phyloP scores from a whole-genome alignment of 2,888 invertebrate genomes.

The Hirtodrosophila confusa region DNA sequence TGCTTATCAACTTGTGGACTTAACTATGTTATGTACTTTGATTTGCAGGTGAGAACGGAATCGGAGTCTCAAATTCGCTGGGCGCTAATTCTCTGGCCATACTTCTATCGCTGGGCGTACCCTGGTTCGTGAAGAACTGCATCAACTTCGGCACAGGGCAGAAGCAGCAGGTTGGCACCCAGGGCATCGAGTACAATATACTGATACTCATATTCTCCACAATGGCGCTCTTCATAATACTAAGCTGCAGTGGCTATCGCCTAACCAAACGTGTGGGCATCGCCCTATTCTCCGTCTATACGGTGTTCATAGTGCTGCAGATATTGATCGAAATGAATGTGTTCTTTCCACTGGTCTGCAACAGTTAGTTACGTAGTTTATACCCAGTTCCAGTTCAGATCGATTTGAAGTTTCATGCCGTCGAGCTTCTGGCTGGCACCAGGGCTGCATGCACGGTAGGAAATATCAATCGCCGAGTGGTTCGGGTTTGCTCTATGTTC shows the following conservation, averaged over 20 bases:
- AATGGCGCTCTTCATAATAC: slow-evolving; percentile 87
- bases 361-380: slow-evolving; percentile 47
- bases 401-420: slow-evolving; percentile 25
- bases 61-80: slow-evolving; percentile 94
- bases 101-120: slow-evolving; percentile 91
- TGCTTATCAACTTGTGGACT: background rate
- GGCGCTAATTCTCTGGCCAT: slow-evolving; percentile 95
- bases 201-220: slow-evolving; percentile 91
- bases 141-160: slow-evolving; percentile 84
- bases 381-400: background rate
- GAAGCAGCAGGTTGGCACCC: slow-evolving; percentile 89
- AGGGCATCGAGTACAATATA: slow-evolving; percentile 92
- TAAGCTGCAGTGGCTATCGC: slow-evolving; percentile 89
- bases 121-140: slow-evolving; percentile 92
- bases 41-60: slow-evolving; percentile 90
- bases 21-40: slow-evolving; percentile 11
- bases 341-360: slow-evolving; percentile 85
- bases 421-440: slow-evolving; percentile 60
- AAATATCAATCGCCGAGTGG: background rate
- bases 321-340: slow-evolving; percentile 91
- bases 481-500: slow-evolving; percentile 1
- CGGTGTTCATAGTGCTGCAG: slow-evolving; percentile 89
- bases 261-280: slow-evolving; percentile 89
- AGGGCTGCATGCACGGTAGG: slow-evolving; percentile 9
- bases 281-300: slow-evolving; percentile 88